Conservation (phyloP, 2,888 invertebrate genomes). For the Leptopilina syphax region DNA sequence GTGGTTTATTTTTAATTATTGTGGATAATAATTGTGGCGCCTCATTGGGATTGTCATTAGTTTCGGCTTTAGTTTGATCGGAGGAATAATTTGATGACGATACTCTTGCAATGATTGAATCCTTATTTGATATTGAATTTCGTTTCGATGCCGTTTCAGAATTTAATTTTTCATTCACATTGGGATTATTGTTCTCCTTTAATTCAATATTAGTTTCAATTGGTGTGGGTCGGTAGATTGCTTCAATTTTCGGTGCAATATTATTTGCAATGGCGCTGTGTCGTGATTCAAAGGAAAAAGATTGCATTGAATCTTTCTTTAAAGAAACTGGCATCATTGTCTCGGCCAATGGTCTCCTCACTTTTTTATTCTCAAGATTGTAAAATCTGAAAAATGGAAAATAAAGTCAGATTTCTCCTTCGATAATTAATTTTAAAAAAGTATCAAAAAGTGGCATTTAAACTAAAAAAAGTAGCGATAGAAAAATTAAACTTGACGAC, state of each 20-base stretch:
- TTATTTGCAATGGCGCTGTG: slow-evolving; percentile 47
- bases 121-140: neutral
- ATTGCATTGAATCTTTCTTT: slow-evolving; percentile 23
- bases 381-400: slow-evolving; percentile 57
- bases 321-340: slow-evolving; percentile 49
- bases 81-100: neutral
- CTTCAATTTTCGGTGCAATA: slow-evolving; percentile 56
- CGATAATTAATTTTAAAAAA: too few relatives aligned
- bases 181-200: slow-evolving; percentile 62
- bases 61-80: neutral
- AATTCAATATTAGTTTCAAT: slow-evolving; percentile 46
- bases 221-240: slow-evolving; percentile 11
- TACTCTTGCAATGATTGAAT: slow-evolving; percentile 1
- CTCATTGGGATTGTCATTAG: neutral
- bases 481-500: too few relatives aligned
- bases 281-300: slow-evolving; percentile 37
- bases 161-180: slow-evolving; percentile 37
- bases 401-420: slow-evolving; percentile 5
- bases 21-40: slow-evolving; percentile 4
- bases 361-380: slow-evolving; percentile 54
- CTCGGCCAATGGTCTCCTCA: slow-evolving; percentile 68
- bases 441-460: too few relatives aligned
- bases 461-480: too few relatives aligned
- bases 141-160: neutral
- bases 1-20: slow-evolving; percentile 5